Conservation (phyloP, 1,140 invertebrate species). For the Xylocopa sonorina region DNA sequence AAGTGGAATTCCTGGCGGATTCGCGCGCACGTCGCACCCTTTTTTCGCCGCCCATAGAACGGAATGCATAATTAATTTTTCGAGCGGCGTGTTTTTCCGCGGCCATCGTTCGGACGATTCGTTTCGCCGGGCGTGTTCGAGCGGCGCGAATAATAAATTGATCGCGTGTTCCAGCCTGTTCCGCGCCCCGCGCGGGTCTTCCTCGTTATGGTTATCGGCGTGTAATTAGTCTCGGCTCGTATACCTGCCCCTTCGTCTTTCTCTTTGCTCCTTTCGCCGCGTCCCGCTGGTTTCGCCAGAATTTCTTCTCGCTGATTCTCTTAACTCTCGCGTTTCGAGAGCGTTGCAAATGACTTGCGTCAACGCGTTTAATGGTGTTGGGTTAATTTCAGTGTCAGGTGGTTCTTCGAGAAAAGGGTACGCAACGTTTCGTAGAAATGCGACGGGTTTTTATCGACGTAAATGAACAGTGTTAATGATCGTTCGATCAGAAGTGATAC, state of each 20-base stretch:
- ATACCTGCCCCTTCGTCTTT: not conserved
- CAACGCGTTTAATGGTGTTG: too few species aligned
- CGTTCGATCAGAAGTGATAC: too few species aligned
- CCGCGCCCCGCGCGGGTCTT: too few species aligned
- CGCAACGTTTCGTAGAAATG: too few species aligned
- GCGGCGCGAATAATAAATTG: constrained; percentile 27
- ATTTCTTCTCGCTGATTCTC: too few species aligned
- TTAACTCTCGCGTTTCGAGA: too few species aligned
- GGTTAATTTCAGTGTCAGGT: too few species aligned
- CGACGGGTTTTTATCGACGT: too few species aligned
- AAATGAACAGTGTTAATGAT: too few species aligned
- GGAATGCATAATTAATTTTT: constrained; percentile 60
- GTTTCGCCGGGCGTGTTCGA: not conserved
- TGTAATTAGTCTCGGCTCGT: constrained; percentile 15
- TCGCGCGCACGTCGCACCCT: not conserved
- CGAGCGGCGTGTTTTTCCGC: constrained; percentile 9
- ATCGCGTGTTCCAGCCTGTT: constrained; percentile 10
- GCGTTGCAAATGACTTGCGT: too few species aligned
- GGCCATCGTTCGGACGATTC: not conserved
- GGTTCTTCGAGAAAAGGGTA: too few species aligned
- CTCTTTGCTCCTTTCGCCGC: not conserved
- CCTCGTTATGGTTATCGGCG: not conserved
- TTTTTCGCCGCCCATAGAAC: constrained; percentile 27
- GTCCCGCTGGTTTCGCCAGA: not conserved
- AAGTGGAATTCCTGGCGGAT: not conserved